A percentile compares a stretch with the other conserved stretches of the same genome.
phyloP scores from a whole-genome alignment of 2,113 vertebrate genomes.

The Theropithecus gelada region DNA sequence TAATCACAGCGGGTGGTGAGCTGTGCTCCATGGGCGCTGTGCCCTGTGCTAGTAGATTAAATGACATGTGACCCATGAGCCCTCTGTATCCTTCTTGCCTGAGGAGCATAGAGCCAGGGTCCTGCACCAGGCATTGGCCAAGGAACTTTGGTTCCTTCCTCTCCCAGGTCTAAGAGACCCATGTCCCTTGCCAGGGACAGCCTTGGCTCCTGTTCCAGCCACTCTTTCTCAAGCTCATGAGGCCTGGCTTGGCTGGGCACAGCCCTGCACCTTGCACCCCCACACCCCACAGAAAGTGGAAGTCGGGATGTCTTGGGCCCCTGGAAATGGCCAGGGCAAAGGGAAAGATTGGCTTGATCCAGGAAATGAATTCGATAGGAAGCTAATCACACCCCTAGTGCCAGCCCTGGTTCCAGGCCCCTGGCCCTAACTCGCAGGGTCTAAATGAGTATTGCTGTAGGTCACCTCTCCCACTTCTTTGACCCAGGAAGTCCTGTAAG shows the following conservation, averaged over 20 bases:
- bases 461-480: not conserved
- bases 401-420: not conserved
- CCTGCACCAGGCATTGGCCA: not conserved
- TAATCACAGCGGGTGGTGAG: not conserved
- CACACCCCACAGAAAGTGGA: not conserved
- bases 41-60: not conserved
- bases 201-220: not conserved
- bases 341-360: not conserved
- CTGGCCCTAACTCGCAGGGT: not conserved
- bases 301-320: not conserved
- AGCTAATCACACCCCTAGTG: not conserved
- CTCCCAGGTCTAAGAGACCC: not conserved
- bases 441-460: not conserved
- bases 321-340: not conserved
- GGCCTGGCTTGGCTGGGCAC: not conserved
- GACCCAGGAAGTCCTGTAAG: not conserved
- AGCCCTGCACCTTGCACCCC: not conserved
- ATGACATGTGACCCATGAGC: not conserved
- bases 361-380: not conserved
- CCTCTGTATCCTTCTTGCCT: not conserved
- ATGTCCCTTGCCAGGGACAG: not conserved
- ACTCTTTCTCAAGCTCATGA: not conserved
- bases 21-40: not conserved
- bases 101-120: not conserved
- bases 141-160: not conserved